Percentiles rank a stretch among this genome's conserved stretches.
These are phyloP conservation scores for Acrocephalus kingi DNA, from an alignment of 2,113 vertebrate species.

Conservation along the genomic window DNA sequence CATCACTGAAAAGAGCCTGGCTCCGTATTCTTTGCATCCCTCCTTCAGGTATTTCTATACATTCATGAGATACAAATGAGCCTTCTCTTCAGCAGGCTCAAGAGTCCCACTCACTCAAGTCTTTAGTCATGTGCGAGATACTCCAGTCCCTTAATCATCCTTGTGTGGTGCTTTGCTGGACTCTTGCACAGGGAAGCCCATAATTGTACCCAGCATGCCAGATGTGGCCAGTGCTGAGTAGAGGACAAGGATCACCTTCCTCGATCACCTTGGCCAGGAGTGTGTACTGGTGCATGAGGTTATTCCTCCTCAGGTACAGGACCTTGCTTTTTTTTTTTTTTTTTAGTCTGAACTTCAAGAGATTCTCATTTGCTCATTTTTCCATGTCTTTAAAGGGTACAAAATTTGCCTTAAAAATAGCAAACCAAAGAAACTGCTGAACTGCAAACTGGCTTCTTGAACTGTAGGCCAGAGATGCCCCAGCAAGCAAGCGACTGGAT, in stretches of 20 bases:
- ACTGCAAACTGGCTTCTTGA: background rate
- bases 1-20: background rate
- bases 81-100: background rate
- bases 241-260: background rate
- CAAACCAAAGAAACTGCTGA: background rate
- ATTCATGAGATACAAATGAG: background rate
- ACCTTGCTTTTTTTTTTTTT: background rate
- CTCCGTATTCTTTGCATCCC: background rate
- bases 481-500: background rate
- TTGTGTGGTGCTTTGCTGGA: background rate
- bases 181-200: background rate
- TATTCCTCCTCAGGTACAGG: background rate
- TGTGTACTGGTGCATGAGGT: background rate
- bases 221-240: background rate
- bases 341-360: background rate
- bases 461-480: background rate
- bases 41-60: background rate
- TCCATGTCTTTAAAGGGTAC: background rate
- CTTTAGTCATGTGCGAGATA: background rate
- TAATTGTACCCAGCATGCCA: background rate
- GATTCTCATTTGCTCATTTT: background rate
- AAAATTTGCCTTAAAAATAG: background rate
- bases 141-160: background rate
- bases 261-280: accelerated
- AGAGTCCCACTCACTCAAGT: background rate